Percentiles rank a stretch among this genome's conserved stretches.
Conservation (phyloP, 2,888 invertebrate species). For the Stomorhina lunata region DNA sequence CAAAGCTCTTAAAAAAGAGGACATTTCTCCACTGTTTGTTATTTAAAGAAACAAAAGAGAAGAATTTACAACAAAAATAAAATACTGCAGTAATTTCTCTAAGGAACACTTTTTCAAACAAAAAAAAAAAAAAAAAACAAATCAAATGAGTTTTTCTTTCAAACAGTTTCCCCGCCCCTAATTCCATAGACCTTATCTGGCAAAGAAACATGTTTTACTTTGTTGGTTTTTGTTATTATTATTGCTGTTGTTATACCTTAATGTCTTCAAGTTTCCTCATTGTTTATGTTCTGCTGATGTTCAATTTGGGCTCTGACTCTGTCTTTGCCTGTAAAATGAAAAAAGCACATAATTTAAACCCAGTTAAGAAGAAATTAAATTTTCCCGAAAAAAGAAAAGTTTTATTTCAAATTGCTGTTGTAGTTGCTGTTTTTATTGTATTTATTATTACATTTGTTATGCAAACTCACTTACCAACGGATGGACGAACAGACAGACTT, state of each 20-base stretch:
- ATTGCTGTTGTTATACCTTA: background rate
- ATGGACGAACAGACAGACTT: too few relatives aligned
- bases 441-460: slow-evolving; percentile 36
- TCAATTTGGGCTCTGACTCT: slow-evolving; percentile 6
- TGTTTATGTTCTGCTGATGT: background rate
- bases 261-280: background rate
- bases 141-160: slow-evolving; percentile 20
- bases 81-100: slow-evolving; percentile 43
- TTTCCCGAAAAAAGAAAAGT: slow-evolving; percentile 9
- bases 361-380: slow-evolving; percentile 55
- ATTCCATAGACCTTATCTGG: too few relatives aligned
- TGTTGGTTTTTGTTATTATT: background rate
- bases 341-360: slow-evolving; percentile 22
- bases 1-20: background rate
- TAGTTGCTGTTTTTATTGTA: slow-evolving; percentile 10
- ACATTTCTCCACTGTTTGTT: background rate
- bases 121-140: slow-evolving; percentile 7
- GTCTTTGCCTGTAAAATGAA: slow-evolving; percentile 16
- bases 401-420: background rate
- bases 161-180: background rate
- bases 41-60: background rate
- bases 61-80: background rate
- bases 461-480: background rate
- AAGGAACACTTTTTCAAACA: slow-evolving; percentile 38
- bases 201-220: background rate